Percentiles rank a stretch among this genome's conserved stretches.
Conservation (phyloP, 2,888 invertebrate species). For the Drosophila mimetica region DNA sequence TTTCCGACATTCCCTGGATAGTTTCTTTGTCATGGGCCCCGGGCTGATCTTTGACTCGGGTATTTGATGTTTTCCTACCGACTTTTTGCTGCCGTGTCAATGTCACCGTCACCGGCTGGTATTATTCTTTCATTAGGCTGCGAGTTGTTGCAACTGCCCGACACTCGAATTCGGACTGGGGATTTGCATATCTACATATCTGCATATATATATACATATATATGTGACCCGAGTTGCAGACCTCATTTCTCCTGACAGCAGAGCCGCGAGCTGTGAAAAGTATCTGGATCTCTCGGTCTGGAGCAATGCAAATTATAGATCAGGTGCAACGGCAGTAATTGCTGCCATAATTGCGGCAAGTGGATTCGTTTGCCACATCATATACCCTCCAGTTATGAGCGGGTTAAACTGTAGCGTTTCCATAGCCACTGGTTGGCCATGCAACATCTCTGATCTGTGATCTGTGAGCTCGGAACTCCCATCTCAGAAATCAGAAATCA, state of each 20-base stretch:
- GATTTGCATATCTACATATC: slow-evolving; percentile 32
- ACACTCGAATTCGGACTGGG: slow-evolving; percentile 32
- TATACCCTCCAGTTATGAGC: slow-evolving; percentile 79
- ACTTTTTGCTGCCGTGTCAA: slow-evolving; percentile 59
- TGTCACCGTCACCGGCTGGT: slow-evolving; percentile 64
- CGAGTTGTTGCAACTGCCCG: slow-evolving; percentile 51
- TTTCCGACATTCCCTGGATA: slow-evolving; percentile 8
- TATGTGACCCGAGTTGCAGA: slow-evolving; percentile 29
- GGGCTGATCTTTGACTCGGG: slow-evolving; percentile 38
- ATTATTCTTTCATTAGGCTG: slow-evolving; percentile 76
- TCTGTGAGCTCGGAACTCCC: not conserved
- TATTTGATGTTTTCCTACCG: slow-evolving; percentile 20
- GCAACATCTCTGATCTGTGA: slow-evolving; percentile 50
- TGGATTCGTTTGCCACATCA: slow-evolving; percentile 68
- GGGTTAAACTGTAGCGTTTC: slow-evolving; percentile 72
- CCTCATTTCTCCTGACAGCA: slow-evolving; percentile 47
- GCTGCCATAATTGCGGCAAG: slow-evolving; percentile 70
- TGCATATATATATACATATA: slow-evolving; percentile 20
- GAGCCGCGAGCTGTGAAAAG: slow-evolving; percentile 79
- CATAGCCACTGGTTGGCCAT: slow-evolving; percentile 54
- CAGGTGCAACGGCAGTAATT: slow-evolving; percentile 68
- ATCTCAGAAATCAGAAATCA: not conserved
- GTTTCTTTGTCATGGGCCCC: slow-evolving; percentile 27
- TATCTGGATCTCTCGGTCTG: slow-evolving; percentile 70
- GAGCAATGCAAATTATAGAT: slow-evolving; percentile 73